Percentiles rank a stretch among this genome's conserved stretches.
Evolutionary conservation across 2,797 vertebrate genomes (phyloP).

Genomic region (Thaleichthys pacificus): DNA sequence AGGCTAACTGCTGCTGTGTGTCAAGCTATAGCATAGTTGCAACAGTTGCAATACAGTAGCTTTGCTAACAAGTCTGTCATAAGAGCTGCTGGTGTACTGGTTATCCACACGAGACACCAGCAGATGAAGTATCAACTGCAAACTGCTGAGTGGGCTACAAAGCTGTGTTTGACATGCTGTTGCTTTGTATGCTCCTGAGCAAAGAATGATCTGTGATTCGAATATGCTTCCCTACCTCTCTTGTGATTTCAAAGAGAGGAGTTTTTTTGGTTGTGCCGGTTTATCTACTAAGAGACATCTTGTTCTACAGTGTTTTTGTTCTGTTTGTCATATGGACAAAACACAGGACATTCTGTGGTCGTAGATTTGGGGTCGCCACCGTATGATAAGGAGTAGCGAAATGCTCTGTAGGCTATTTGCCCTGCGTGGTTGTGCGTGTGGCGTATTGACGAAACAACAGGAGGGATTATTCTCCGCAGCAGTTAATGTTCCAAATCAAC

Average conservation of each 20-base stretch:
- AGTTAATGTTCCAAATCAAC: conserved; percentile 15
- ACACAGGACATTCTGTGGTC: too few relatives aligned
- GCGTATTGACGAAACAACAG: conserved; percentile 1
- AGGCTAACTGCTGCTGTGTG: conserved; percentile 1
- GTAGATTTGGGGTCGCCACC: too few relatives aligned
- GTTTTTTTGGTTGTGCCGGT: conserved; percentile 2
- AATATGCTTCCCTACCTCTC: neutral
- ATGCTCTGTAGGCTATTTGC: neutral
- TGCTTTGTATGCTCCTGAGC: too few relatives aligned
- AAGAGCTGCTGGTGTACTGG: too few relatives aligned
- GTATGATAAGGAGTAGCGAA: neutral
- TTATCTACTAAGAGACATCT: conserved; percentile 10
- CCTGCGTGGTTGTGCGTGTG: conserved; percentile 22
- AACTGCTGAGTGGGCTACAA: too few relatives aligned
- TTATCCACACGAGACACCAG: too few relatives aligned
- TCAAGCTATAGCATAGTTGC: neutral
- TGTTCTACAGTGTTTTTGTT: neutral
- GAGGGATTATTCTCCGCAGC: neutral
- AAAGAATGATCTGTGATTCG: neutral
- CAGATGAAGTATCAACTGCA: too few relatives aligned
- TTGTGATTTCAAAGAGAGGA: neutral
- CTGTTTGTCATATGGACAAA: neutral
- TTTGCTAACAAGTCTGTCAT: neutral
- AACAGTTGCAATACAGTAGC: neutral
- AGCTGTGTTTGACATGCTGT: too few relatives aligned